Base-by-base conservation (phyloP, 2,888 invertebrate species). In the Scelioninae gen. 2 region DNA sequence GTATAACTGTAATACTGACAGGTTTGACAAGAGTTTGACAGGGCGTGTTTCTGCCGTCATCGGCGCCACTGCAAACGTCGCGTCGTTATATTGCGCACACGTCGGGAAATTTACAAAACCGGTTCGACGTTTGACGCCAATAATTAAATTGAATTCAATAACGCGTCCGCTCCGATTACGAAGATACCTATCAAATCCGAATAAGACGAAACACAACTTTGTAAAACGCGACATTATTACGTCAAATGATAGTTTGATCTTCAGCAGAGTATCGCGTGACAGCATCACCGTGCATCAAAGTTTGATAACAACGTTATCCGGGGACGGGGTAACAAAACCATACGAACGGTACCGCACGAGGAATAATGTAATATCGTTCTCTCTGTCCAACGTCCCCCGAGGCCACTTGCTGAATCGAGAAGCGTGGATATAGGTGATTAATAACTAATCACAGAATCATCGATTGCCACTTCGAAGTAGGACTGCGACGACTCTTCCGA, bases 321-420 rank as follows among this genome's bases (percentile, higher is more conserved):
- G 33, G 64, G 45, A 48, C 11, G 57, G 31, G 61, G 57, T 69
- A 75, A 72, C 71, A 69, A 75, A 72, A 73, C 69, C 75, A 73
- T 65, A 65, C 69, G 68, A 63, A 71, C 64, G 58, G 64, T 68
- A 60, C 68, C 68, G 46, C 50, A 63, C 58, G 53, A 68, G 68
- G 71, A 71, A 53, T 74, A 72, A 74, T 74, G 64, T 64, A 74
- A 74, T 68, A 74, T 74, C 55, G 72, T 67, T 61, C 52, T 52
- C 64, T 39, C 64, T 55, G 69, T 60, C 64, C 53, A 60, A 52
- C 68, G 67, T 74, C 71, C 71, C 74, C 45, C 11, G 64, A 72
- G 71, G 71, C 53, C 45, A 64, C 67, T 72, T 65, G 53, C 65
- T 65, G 53, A 68, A 72, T 65, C 60, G 65, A 72, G 71, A 72